Base-by-base conservation (phyloP, 2,113 vertebrate genomes). In the Eulemur rufifrons region DNA sequence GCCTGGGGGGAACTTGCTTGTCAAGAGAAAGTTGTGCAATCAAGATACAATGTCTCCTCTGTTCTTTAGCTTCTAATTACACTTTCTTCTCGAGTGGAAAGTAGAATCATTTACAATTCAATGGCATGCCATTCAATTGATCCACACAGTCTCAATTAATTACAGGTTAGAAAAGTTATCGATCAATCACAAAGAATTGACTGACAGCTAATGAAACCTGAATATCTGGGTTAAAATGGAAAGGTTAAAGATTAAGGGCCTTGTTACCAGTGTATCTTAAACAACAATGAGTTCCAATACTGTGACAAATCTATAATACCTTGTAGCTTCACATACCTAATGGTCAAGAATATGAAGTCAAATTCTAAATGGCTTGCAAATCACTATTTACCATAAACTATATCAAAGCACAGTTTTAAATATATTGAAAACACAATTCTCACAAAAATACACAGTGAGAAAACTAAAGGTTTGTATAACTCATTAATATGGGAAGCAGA, bases 71-170 rank as follows among this genome's bases (percentile, higher is more conserved):
- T n/a, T 85, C 27, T 69, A 77, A 12, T 6, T 45, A 85, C 4
- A 18, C 23, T 32, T 84, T 92, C 61, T 63, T 83, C 92, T 93
- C 68, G 68, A 74, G 37, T 86, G 81, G 73, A 82, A 92, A 86
- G 23, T 0, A 69, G 80, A 89, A 61, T 47, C 23, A 68, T 34
- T 32, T 27, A 89, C 3, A 82, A 76, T 61, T 93, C 74, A 94
- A 27, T 0, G 6, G 59, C 61, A 50, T 39, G 25, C 34, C 77
- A 77, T 47, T 84, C 47, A 88, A 81, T 27, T 39, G 68, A 91
- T 54, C 8, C n/a, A 86, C 20, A 59, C 0, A 61, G 39, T 83
- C 81, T 90, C 68, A 63, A 56, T 95, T 80, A 39, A 74, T 74
- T 37, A 92, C 18, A 87, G 45, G 50, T 15, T 61, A 21, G 37